phyloP scores from a whole-genome alignment of 2,797 vertebrate species.

The Cacajao melanocephalus region DNA sequence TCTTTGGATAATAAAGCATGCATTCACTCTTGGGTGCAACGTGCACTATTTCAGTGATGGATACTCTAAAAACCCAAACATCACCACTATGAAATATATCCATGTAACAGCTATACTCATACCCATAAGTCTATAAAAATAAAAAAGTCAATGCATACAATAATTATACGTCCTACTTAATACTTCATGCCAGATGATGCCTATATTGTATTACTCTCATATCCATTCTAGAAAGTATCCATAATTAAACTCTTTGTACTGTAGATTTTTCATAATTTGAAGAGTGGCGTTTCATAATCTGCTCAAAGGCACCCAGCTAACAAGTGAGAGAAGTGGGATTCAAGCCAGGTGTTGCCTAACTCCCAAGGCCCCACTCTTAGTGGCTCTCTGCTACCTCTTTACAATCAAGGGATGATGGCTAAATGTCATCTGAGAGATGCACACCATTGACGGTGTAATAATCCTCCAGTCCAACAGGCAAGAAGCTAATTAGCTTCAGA shows the following conservation, averaged over 20 bases:
- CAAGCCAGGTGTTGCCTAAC: neutral
- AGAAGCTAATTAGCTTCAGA: conserved; percentile 45
- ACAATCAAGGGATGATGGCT: neutral
- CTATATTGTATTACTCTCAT: neutral
- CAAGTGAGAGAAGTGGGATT: neutral
- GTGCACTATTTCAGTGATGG: neutral
- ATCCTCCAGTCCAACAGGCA: neutral
- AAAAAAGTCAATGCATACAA: neutral
- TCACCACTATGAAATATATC: neutral
- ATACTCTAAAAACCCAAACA: neutral
- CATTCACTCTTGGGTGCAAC: neutral
- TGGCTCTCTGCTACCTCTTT: neutral
- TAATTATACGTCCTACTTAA: neutral
- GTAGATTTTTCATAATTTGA: neutral
- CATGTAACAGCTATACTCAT: neutral
- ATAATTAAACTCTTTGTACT: neutral
- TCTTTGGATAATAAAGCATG: neutral
- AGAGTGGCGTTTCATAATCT: neutral
- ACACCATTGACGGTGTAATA: neutral
- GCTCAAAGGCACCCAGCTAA: neutral
- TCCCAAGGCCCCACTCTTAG: neutral
- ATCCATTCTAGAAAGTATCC: neutral
- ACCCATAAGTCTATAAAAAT: neutral
- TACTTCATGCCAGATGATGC: neutral
- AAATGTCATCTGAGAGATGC: neutral